Evolutionary conservation across 2,888 invertebrate genomes (phyloP), one percentile per base, ranked within the genome.

Genomic region (Cryptophagus acutangulus): DNA sequence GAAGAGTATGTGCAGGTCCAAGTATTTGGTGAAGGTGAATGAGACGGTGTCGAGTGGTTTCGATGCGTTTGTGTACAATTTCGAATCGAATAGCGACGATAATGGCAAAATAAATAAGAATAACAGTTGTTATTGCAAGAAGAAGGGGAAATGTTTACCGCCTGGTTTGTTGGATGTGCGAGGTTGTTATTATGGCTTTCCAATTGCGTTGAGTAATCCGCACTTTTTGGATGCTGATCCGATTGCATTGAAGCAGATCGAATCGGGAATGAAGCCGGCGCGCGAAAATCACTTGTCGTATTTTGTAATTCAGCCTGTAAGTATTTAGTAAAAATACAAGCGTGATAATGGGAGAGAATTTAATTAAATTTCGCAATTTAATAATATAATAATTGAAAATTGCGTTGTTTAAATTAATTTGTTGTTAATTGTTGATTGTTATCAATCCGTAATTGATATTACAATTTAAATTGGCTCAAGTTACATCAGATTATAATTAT

Each of bases 151-250:
- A 45, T 90, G 90, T 58, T 72, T 88, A 10, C 82, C 82, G 2
- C 67, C 74, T 20, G 92, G 92, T 3, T 66, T 91, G 2, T 74
- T 89, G 16, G 91, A 92, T 61, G 89, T 92, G 24, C 79, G 84
- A 0, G 84, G 84, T 36, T 92, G 92, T 59, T 91, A 91, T 69
- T 91, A 90, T 59, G 90, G 91, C 1, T 91, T 91, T 63, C 92
- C 92, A 0, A 89, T 92, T 30, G 86, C 88, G 0, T 71, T 91
- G 3, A 90, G 91, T 26, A 88, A 85, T 66, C 92, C 92, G 0
- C 92, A 93, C 65, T 92, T 89, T 66, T 81, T 84, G 64, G 77
- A 84, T 46, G 79, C 82, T 0, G 86, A 87, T 49, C 75, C 78
- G 0, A 63, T 74, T 0, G 68, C 88, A 1, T 67, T 75, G 44